Conservation (phyloP, 2,888 invertebrate genomes). For the Heptascelio sp. region DNA sequence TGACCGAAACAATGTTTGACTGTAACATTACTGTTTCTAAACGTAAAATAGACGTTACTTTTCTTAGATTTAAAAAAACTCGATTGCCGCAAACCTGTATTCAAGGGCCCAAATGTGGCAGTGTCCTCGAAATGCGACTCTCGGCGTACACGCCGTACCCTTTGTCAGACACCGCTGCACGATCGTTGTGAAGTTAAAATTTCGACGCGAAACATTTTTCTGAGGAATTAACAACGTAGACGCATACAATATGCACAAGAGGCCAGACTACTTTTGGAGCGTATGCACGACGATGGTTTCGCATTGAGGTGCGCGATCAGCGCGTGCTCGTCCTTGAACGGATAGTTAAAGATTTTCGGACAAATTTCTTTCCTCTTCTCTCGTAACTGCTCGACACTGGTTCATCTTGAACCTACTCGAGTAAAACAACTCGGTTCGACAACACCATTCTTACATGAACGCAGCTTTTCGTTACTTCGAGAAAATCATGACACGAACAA, state of each 20-base stretch:
- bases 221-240: too few relatives aligned
- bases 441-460: slow-evolving; percentile 52
- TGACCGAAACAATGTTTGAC: too few relatives aligned
- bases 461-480: slow-evolving; percentile 53
- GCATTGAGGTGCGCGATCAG: slow-evolving; percentile 36
- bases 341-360: slow-evolving; percentile 60
- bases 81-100: too few relatives aligned
- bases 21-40: too few relatives aligned
- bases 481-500: slow-evolving; percentile 58
- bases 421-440: slow-evolving; percentile 66
- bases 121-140: too few relatives aligned
- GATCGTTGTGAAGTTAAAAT: too few relatives aligned
- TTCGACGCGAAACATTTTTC: too few relatives aligned
- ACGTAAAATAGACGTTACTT: too few relatives aligned
- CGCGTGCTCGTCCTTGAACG: slow-evolving; percentile 48
- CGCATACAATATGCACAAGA: slow-evolving; percentile 1
- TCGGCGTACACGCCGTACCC: too few relatives aligned
- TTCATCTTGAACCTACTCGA: slow-evolving; percentile 82
- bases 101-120: too few relatives aligned
- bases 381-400: slow-evolving; percentile 77
- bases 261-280: slow-evolving; percentile 6
- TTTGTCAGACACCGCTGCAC: too few relatives aligned
- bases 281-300: slow-evolving; percentile 43
- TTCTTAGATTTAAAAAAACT: too few relatives aligned
- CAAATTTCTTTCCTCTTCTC: slow-evolving; percentile 63